Conservation (phyloP, 2,888 invertebrate genomes). For the Temnothorax rugatulus region DNA sequence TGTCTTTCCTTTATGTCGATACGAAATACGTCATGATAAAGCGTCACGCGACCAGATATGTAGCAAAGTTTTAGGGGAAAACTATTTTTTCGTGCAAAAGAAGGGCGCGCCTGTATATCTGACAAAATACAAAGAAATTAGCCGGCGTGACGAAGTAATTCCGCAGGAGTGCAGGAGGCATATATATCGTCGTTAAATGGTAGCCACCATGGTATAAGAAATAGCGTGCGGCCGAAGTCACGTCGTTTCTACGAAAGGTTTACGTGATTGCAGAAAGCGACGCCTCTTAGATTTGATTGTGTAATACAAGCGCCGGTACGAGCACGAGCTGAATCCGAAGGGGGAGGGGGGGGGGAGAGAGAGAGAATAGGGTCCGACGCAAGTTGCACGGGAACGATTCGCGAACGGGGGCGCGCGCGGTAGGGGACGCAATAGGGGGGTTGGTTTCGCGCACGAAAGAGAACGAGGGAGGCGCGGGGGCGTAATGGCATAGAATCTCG, state of each 20-base stretch:
- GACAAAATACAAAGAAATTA: slow-evolving; percentile 51
- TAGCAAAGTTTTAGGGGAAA: slow-evolving; percentile 1
- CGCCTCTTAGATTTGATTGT: slow-evolving; percentile 74
- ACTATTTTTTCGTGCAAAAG: slow-evolving; percentile 25
- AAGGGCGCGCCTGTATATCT: not conserved
- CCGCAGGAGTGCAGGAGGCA: slow-evolving; percentile 28
- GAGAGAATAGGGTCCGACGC: slow-evolving; percentile 21
- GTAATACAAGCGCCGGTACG: slow-evolving; percentile 59
- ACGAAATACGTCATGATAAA: slow-evolving; percentile 8
- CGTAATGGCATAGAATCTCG: slow-evolving; percentile 76
- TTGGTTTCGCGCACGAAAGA: slow-evolving; percentile 37
- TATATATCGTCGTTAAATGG: slow-evolving; percentile 56
- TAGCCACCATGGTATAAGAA: slow-evolving; percentile 63
- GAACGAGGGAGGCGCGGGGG: slow-evolving; percentile 54
- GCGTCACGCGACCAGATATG: slow-evolving; percentile 33
- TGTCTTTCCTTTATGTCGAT: not conserved
- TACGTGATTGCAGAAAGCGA: slow-evolving; percentile 66
- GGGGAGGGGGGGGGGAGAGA: slow-evolving; percentile 55
- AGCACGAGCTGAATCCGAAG: slow-evolving; percentile 42
- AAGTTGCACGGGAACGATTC: slow-evolving; percentile 45
- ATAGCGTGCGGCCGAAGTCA: slow-evolving; percentile 67
- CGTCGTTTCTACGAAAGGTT: slow-evolving; percentile 64
- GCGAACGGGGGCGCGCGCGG: slow-evolving; percentile 4
- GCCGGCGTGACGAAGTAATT: slow-evolving; percentile 55
- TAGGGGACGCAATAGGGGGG: not conserved